phyloP scores from a whole-genome alignment of 2,888 invertebrate genomes.

The Galeruca laticollis region DNA sequence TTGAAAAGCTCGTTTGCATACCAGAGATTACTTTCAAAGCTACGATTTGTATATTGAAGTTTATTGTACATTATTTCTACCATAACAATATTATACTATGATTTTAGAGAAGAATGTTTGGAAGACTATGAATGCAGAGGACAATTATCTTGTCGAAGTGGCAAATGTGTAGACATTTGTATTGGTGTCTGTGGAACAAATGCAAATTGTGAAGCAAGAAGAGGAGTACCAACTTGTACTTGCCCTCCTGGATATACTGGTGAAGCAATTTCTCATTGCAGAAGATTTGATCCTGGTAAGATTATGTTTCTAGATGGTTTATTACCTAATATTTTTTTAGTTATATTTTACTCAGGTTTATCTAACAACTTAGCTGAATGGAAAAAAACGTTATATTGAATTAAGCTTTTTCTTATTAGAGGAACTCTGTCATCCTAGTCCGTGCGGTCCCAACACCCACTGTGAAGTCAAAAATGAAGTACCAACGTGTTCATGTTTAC shows the following conservation, averaged over 20 bases:
- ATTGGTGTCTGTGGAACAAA: constrained; percentile 80
- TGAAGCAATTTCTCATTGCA: constrained; percentile 80
- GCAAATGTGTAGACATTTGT: constrained; percentile 85
- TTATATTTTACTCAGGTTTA: too few relatives aligned
- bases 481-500: constrained; percentile 83
- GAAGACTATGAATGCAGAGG: constrained; percentile 83
- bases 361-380: too few relatives aligned
- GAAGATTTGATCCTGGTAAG: constrained; percentile 80
- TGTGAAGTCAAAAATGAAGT: constrained; percentile 83
- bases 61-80: too few relatives aligned
- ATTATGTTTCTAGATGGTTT: neutral
- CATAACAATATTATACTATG: constrained; percentile 13
- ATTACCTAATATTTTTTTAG: too few relatives aligned
- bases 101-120: constrained; percentile 68
- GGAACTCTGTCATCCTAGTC: constrained; percentile 85
- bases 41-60: too few relatives aligned
- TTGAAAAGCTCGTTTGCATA: too few relatives aligned
- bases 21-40: too few relatives aligned
- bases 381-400: neutral
- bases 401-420: constrained; percentile 68
- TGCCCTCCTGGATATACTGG: constrained; percentile 85
- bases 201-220: constrained; percentile 82
- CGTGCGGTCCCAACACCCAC: constrained; percentile 84
- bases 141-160: constrained; percentile 79
- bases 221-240: constrained; percentile 83